Percentiles rank a stretch among this genome's conserved stretches.
phyloP scores from a whole-genome alignment of 2,888 invertebrate species.

The Syritta pipiens region DNA sequence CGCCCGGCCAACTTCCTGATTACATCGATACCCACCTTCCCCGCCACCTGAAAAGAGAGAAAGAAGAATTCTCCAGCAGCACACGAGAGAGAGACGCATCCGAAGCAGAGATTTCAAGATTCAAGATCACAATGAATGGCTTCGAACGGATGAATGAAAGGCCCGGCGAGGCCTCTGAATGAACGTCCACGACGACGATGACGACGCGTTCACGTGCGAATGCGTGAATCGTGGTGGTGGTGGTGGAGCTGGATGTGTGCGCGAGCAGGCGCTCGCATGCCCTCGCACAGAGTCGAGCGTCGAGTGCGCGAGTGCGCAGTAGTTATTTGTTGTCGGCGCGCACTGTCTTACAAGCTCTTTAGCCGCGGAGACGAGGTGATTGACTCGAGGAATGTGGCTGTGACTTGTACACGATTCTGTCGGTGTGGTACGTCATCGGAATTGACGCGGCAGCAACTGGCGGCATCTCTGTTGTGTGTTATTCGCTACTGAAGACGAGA shows the following conservation, averaged over 20 bases:
- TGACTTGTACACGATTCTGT: slow-evolving; percentile 55
- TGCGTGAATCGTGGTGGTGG: slow-evolving; percentile 56
- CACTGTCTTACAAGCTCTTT: slow-evolving; percentile 63
- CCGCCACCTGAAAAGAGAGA: too few species aligned
- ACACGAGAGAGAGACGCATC: slow-evolving; percentile 6
- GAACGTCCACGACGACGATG: too few species aligned
- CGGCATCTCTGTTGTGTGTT: slow-evolving; percentile 52
- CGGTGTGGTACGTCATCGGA: slow-evolving; percentile 63
- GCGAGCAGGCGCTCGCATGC: slow-evolving; percentile 10
- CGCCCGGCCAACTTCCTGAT: not conserved
- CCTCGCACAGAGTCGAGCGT: too few species aligned
- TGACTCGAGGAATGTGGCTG: slow-evolving; percentile 63
- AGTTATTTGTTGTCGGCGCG: slow-evolving; percentile 59
- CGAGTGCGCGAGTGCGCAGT: slow-evolving; percentile 58
- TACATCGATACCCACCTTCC: too few species aligned
- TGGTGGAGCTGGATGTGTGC: slow-evolving; percentile 11
- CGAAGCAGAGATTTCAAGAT: slow-evolving; percentile 33
- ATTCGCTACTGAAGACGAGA: slow-evolving; percentile 40
- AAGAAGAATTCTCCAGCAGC: too few species aligned
- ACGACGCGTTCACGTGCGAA: slow-evolving; percentile 42
- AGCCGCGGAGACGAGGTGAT: slow-evolving; percentile 59
- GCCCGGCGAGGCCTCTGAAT: slow-evolving; percentile 44
- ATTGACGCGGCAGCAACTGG: slow-evolving; percentile 44
- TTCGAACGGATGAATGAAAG: slow-evolving; percentile 64
- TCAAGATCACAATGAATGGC: slow-evolving; percentile 63